A percentile compares a stretch with the other conserved stretches of the same genome.
These are phyloP conservation scores for Globia sparganii DNA, from an alignment of 2,888 invertebrate species.

Conservation along the genomic window DNA sequence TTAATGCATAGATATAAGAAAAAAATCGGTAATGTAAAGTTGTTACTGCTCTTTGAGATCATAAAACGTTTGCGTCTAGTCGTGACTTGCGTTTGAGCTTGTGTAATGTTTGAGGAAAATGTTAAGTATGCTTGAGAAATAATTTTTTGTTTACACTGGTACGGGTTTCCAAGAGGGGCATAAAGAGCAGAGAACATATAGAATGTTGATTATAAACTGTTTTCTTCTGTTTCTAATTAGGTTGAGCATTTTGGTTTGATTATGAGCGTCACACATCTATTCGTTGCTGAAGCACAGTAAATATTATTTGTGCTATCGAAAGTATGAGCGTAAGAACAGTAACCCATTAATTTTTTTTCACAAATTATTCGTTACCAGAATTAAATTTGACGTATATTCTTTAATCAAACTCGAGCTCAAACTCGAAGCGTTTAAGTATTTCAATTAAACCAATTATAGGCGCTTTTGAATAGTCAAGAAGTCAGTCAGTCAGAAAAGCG, in stretches of 20 bases:
- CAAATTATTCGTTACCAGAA: not conserved
- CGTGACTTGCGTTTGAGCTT: slow-evolving; percentile 5
- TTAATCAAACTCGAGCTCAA: not conserved
- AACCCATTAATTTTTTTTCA: not conserved
- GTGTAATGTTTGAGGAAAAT: slow-evolving; percentile 22
- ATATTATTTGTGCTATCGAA: not conserved
- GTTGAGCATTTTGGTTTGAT: not conserved
- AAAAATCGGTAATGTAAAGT: slow-evolving; percentile 23
- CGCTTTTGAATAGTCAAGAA: not conserved
- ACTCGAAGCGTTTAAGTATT: not conserved
- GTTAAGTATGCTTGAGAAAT: not conserved
- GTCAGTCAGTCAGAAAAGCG: not conserved
- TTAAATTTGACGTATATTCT: not conserved
- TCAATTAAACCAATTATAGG: not conserved
- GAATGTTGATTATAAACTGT: not conserved
- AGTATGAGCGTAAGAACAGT: not conserved
- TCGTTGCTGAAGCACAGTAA: no score
- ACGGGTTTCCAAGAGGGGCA: not conserved
- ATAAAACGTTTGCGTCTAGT: slow-evolving; percentile 6
- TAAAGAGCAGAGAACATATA: not conserved
- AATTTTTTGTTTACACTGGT: not conserved
- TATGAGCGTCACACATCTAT: no score
- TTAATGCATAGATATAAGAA: no score
- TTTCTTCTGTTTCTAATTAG: not conserved
- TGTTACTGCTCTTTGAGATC: slow-evolving; percentile 35